phyloP scores from a whole-genome alignment of 2,797 vertebrate genomes.

The Pseudochaenichthys georgianus region DNA sequence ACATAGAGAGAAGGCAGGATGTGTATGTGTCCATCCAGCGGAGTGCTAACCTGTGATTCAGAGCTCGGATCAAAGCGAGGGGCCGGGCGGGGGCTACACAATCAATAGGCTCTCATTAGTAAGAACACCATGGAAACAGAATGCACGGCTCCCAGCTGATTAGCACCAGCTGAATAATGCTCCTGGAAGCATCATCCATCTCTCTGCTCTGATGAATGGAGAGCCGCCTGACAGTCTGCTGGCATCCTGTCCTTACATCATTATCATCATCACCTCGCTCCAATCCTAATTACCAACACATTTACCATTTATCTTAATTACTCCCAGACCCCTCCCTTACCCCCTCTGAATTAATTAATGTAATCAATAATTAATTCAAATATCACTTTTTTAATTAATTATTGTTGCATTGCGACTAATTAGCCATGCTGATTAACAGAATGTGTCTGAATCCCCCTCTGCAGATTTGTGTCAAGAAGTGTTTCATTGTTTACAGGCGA shows the following conservation, averaged over 20 bases:
- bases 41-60: constrained; percentile 15
- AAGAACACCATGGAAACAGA: constrained; percentile 16
- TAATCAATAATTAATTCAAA: constrained; percentile 85
- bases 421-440: constrained; percentile 81
- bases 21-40: background rate
- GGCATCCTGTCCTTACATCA: constrained; percentile 44
- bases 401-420: constrained; percentile 81
- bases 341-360: constrained; percentile 79
- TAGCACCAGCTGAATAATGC: constrained; percentile 31
- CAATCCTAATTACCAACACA: constrained; percentile 67
- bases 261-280: constrained; percentile 35
- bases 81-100: background rate
- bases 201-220: constrained; percentile 9
- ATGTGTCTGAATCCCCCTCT: constrained; percentile 63
- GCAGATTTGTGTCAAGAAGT: constrained; percentile 47
- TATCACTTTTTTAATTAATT: constrained; percentile 82
- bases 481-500: constrained; percentile 72
- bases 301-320: constrained; percentile 84
- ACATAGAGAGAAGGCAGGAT: background rate
- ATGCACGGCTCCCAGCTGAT: background rate
- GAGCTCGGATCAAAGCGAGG: constrained; percentile 23
- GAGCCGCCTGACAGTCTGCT: constrained; percentile 10
- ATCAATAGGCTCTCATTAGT: constrained; percentile 39
- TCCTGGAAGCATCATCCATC: background rate
- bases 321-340: constrained; percentile 36